Percentiles rank a stretch among this genome's conserved stretches.
phyloP scores from a whole-genome alignment of 2,888 invertebrate species.

The Latheticus oryzae region DNA sequence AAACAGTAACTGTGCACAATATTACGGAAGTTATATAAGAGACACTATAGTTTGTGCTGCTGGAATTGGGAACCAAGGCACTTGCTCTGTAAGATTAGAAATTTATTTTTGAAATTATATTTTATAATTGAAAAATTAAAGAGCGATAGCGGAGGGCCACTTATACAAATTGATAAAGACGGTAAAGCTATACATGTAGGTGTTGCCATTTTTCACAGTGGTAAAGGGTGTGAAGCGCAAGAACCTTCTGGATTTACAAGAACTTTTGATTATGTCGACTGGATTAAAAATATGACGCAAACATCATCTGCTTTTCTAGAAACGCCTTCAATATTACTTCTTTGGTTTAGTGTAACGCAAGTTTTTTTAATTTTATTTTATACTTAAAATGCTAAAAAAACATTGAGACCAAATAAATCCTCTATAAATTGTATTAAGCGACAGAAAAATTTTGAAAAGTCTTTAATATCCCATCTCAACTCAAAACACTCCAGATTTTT shows the following conservation, averaged over 20 bases:
- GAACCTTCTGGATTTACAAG: conserved; percentile 23
- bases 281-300: conserved; percentile 16
- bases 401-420: no score
- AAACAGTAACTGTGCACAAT: conserved; percentile 9
- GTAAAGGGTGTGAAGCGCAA: conserved; percentile 7
- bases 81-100: conserved; percentile 5
- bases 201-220: conserved; percentile 11
- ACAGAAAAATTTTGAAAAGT: no score
- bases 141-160: conserved; percentile 20
- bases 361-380: no score
- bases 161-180: conserved; percentile 1
- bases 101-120: background rate
- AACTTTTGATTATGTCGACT: conserved; percentile 5
- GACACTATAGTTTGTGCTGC: conserved; percentile 15
- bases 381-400: no score
- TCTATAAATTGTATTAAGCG: no score
- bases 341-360: no score
- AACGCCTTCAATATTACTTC: no score
- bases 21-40: conserved; percentile 6
- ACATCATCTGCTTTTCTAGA: no score
- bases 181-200: conserved; percentile 8
- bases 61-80: conserved; percentile 17
- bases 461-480: no score
- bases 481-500: no score
- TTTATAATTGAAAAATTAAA: background rate